These are phyloP conservation scores for Vultur gryphus DNA, from an alignment of 2,797 vertebrate species.

Conservation along the genomic window DNA sequence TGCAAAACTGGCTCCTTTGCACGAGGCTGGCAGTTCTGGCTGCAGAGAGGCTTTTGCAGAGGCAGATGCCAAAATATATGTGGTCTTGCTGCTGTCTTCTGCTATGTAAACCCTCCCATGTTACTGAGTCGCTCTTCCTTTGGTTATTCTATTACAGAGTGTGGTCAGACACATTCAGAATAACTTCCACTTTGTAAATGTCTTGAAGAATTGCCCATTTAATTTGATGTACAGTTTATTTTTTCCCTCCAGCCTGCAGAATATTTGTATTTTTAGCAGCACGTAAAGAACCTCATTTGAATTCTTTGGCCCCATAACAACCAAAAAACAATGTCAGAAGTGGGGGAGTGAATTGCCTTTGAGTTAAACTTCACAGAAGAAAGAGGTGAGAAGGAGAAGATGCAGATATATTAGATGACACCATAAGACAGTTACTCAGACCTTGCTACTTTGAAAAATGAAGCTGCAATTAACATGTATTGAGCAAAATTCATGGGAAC, in stretches of 20 bases:
- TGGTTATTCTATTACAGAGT: not conserved
- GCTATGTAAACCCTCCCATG: not conserved
- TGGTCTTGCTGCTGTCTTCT: not conserved
- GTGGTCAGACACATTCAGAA: not conserved
- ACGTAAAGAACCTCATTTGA: not conserved
- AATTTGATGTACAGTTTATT: not conserved
- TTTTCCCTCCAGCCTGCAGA: not conserved
- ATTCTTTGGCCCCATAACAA: not conserved
- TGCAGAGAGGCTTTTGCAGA: not conserved
- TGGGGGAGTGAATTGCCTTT: not conserved
- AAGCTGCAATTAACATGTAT: not conserved
- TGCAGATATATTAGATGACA: not conserved
- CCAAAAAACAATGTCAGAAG: not conserved
- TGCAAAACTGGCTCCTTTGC: not conserved
- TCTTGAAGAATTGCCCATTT: not conserved
- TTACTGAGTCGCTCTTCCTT: not conserved
- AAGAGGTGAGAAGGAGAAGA: not conserved
- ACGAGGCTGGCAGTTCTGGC: not conserved
- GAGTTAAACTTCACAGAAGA: not conserved
- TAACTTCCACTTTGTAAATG: not conserved
- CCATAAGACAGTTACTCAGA: not conserved
- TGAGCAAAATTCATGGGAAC: not conserved
- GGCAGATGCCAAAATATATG: not conserved
- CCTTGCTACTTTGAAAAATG: not conserved
- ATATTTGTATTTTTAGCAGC: not conserved